Evolutionary conservation across 2,797 vertebrate species (phyloP).

Genomic region (Nothura maculosa): DNA sequence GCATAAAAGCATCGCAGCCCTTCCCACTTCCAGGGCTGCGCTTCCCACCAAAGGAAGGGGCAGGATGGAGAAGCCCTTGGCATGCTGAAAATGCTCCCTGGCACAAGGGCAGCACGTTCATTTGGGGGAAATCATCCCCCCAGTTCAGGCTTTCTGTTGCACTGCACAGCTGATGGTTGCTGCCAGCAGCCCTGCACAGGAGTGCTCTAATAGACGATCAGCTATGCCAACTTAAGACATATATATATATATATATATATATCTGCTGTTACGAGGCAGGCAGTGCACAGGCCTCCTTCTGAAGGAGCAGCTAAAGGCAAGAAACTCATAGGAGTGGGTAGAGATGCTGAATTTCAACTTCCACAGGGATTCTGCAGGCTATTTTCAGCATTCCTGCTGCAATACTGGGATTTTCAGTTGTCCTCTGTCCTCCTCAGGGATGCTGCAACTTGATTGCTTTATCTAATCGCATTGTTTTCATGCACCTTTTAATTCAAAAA

Average conservation of each 20-base stretch:
- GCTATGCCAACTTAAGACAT: neutral
- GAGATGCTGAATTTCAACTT: neutral
- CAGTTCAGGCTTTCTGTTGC: neutral
- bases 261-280: neutral
- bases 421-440: too few species aligned
- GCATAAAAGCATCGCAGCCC: conserved; percentile 15
- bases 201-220: neutral
- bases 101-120: neutral
- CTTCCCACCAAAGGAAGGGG: neutral
- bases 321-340: neutral
- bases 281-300: neutral
- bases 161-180: neutral
- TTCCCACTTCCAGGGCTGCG: neutral
- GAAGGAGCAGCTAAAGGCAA: neutral
- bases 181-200: neutral
- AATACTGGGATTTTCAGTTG: neutral
- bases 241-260: neutral
- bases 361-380: neutral
- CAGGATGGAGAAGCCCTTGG: neutral
- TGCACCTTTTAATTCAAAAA: neutral
- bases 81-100: neutral
- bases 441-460: neutral
- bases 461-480: neutral
- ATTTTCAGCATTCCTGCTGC: rapidly evolving
- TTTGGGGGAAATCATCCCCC: neutral